Evolutionary conservation across 2,113 vertebrate species (phyloP).

Genomic region (Stercorarius parasiticus): DNA sequence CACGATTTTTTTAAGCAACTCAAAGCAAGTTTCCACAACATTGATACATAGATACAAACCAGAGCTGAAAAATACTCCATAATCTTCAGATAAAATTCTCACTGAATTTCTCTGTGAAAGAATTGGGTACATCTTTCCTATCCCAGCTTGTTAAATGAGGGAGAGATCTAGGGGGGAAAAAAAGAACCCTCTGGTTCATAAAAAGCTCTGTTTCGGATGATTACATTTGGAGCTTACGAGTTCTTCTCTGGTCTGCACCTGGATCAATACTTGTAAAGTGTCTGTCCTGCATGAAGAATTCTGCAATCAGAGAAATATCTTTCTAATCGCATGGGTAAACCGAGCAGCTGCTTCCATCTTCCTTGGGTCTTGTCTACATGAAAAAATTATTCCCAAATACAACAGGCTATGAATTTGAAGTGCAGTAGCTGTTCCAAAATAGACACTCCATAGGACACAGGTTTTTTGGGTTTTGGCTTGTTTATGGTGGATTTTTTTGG

Average conservation of each 20-base stretch:
- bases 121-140: background rate
- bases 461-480: background rate
- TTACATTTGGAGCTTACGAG: background rate
- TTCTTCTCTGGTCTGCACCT: background rate
- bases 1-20: background rate
- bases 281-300: background rate
- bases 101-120: background rate
- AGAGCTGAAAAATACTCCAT: background rate
- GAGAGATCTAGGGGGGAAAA: background rate
- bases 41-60: background rate
- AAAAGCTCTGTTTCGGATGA: background rate
- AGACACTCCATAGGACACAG: background rate
- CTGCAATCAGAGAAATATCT: background rate
- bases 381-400: background rate
- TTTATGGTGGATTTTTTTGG: too few species aligned
- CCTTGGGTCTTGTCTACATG: background rate
- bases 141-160: background rate
- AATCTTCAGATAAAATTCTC: background rate
- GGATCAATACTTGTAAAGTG: background rate
- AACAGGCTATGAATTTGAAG: background rate
- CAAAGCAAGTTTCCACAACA: background rate
- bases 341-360: background rate
- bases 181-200: background rate
- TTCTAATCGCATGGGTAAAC: background rate
- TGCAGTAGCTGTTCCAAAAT: background rate